Conservation (phyloP, 2,888 invertebrate species). For the Synergus umbraculus region DNA sequence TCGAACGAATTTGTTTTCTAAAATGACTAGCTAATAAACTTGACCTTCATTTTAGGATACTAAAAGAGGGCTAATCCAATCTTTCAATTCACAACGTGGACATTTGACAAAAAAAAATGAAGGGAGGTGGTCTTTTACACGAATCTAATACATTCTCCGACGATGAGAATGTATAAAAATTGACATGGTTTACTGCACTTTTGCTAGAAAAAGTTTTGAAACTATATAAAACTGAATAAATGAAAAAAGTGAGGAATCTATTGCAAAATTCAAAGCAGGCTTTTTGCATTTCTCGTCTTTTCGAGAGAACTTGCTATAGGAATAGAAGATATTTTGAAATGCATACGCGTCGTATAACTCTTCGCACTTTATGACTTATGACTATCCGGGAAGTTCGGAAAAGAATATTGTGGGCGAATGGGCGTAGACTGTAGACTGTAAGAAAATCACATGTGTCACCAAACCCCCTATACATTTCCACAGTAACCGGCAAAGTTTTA, state of each 20-base stretch:
- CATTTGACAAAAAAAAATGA: too few relatives aligned
- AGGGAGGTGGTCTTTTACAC: too few relatives aligned
- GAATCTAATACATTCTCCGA: too few relatives aligned
- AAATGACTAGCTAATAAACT: too few relatives aligned
- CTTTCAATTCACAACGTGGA: too few relatives aligned
- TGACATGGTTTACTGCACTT: not conserved
- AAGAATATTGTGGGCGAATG: conserved; percentile 30
- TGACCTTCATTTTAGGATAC: too few relatives aligned
- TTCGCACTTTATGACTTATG: conserved; percentile 38
- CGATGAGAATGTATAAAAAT: too few relatives aligned
- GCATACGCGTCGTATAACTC: conserved; percentile 34
- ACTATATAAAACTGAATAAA: conserved; percentile 23
- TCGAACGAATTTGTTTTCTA: too few relatives aligned
- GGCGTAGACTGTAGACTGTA: conserved; percentile 18
- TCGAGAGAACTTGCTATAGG: not conserved
- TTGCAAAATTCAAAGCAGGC: conserved; percentile 3
- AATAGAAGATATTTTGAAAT: conserved; percentile 16
- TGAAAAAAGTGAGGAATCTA: conserved; percentile 6
- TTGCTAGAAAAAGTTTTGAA: not conserved
- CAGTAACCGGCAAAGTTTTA: conserved; percentile 38
- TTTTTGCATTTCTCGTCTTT: conserved; percentile 23
- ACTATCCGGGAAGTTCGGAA: conserved; percentile 32
- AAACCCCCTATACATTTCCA: conserved; percentile 31
- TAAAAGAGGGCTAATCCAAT: too few relatives aligned
- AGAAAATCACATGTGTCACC: conserved; percentile 37